Conservation (phyloP, 2,797 vertebrate species). For the Alosa sapidissima region DNA sequence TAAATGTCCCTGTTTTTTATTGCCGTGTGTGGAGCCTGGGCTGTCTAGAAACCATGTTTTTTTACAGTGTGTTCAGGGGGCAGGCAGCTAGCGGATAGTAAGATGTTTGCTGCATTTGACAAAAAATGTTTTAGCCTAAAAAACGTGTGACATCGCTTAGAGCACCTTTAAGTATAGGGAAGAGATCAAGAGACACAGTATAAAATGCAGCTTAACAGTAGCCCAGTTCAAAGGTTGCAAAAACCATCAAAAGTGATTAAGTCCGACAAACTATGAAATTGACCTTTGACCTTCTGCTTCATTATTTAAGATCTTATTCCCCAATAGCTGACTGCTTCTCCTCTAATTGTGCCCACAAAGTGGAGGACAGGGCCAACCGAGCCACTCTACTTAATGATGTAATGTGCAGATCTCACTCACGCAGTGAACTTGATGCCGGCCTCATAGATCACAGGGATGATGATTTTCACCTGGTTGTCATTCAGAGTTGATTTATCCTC, state of each 20-base stretch:
- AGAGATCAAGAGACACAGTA: not conserved
- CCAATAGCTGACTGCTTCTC: not conserved
- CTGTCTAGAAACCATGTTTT: too few relatives aligned
- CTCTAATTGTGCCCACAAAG: not conserved
- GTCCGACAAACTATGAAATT: not conserved
- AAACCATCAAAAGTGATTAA: not conserved
- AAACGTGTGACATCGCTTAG: too few relatives aligned
- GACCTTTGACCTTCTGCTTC: not conserved
- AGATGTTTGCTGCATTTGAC: too few relatives aligned
- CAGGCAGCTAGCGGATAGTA: too few relatives aligned
- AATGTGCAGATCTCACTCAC: constrained; percentile 69
- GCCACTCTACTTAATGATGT: not conserved
- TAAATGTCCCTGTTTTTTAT: not conserved
- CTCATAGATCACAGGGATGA: constrained; percentile 87
- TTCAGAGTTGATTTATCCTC: constrained; percentile 72
- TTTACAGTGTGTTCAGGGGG: too few relatives aligned
- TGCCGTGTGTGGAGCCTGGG: too few relatives aligned
- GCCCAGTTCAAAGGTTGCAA: not conserved
- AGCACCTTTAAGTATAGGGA: not conserved
- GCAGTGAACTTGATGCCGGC: constrained; percentile 81
- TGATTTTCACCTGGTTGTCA: constrained; percentile 82
- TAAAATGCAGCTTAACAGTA: not conserved
- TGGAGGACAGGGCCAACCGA: not conserved
- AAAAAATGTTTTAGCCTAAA: too few relatives aligned
- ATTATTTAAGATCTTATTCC: not conserved